Evolutionary conservation across 1,140 invertebrate species (phyloP).

Genomic region (Dolichoris vasculosae): DNA sequence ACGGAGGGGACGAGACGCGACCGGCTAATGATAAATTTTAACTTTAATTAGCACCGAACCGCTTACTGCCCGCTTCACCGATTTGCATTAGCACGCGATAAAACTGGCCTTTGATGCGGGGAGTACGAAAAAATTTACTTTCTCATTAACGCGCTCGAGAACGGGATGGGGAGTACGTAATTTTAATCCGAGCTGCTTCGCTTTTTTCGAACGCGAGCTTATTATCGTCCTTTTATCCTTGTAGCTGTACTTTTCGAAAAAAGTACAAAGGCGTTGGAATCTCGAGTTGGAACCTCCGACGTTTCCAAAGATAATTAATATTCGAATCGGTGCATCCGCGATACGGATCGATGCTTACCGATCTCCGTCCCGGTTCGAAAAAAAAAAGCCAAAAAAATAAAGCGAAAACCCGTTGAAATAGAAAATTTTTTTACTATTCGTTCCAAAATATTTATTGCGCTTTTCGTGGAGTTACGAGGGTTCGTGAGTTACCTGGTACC

Average conservation of each 20-base stretch:
- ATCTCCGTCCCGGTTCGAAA: no score
- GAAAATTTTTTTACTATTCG: no score
- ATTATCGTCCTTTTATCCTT: neutral
- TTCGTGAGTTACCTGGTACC: neutral
- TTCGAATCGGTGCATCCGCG: no score
- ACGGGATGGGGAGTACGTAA: neutral
- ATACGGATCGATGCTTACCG: no score
- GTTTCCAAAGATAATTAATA: no score
- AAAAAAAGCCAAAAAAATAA: no score
- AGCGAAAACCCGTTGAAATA: no score
- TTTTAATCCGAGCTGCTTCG: neutral
- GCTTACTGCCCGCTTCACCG: no score
- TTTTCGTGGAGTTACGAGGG: neutral
- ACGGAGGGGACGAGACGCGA: neutral
- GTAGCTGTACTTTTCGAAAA: no score
- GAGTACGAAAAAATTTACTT: neutral
- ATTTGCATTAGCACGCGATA: neutral
- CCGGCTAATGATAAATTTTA: constrained; percentile 30
- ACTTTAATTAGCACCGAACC: constrained; percentile 13
- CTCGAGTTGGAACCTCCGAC: no score
- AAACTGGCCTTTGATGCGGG: no score
- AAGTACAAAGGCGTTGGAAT: no score
- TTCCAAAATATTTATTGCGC: neutral
- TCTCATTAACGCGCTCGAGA: neutral
- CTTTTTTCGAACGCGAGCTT: neutral